These are phyloP conservation scores for Erpobdella octoculata DNA, from an alignment of 2,888 invertebrate genomes.

Conservation along the genomic window DNA sequence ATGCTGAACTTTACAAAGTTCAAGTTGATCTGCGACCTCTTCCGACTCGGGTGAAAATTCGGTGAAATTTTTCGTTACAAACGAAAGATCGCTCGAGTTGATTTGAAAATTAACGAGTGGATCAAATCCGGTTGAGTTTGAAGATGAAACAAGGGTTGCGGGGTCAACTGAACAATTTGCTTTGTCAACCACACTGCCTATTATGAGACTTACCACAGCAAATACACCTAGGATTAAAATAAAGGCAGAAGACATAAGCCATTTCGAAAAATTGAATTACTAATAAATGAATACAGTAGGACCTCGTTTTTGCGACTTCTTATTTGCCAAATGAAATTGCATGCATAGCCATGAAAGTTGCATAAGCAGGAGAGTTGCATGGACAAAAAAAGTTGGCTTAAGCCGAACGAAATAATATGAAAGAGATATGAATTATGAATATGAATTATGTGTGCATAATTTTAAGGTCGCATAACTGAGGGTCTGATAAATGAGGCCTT, in stretches of 20 bases:
- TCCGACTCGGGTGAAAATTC: background rate
- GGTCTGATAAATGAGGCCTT: too few relatives aligned
- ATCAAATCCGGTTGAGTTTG: too few relatives aligned
- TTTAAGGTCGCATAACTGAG: too few relatives aligned
- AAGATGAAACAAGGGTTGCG: background rate
- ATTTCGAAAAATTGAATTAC: too few relatives aligned
- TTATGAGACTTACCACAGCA: conserved; percentile 82
- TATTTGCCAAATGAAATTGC: background rate
- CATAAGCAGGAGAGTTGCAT: too few relatives aligned
- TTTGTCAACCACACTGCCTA: conserved; percentile 66
- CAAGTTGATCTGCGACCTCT: background rate
- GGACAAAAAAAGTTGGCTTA: too few relatives aligned
- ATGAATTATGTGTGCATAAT: too few relatives aligned
- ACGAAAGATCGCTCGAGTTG: background rate
- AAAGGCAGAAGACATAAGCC: background rate
- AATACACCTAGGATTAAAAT: conserved; percentile 53
- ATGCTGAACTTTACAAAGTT: conserved; percentile 18
- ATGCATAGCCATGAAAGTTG: too few relatives aligned
- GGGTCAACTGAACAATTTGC: conserved; percentile 1
- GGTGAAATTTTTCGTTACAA: background rate
- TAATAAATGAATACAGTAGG: too few relatives aligned
- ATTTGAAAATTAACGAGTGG: too few relatives aligned
- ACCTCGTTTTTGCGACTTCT: background rate
- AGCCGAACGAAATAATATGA: too few relatives aligned
- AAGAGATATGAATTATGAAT: too few relatives aligned